Conservation (phyloP, 53 echinoderm and acorn worm genomes). For the Echinarachnius parma region DNA sequence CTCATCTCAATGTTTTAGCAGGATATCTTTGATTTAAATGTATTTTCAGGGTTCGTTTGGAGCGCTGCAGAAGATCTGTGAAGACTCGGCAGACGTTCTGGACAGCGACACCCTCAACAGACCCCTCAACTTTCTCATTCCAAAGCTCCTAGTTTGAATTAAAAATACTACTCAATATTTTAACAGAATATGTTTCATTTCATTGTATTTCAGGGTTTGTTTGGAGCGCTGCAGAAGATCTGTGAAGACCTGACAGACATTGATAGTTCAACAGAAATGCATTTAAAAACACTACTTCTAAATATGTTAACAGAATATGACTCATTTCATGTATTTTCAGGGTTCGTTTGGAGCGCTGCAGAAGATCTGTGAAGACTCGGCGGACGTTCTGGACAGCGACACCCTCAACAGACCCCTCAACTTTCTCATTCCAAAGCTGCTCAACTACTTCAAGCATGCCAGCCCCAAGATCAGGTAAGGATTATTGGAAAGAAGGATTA, state of each 20-base stretch:
- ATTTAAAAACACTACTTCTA: no score
- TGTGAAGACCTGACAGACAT: no score
- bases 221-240: no score
- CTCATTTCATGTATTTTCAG: constrained; percentile 42
- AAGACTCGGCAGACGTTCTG: constrained; percentile 92
- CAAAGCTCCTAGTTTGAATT: constrained; percentile 98
- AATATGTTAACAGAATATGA: no score
- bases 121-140: constrained; percentile 96
- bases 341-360: constrained; percentile 99
- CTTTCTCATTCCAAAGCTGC: constrained; percentile 98
- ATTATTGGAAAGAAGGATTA: no score
- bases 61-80: constrained; percentile 98
- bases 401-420: constrained; percentile 95
- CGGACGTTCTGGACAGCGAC: constrained; percentile 95
- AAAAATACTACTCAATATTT: no score
- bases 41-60: constrained; percentile 92
- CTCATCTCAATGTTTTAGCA: no score
- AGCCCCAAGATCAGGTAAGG: constrained; percentile 96
- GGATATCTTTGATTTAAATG: no score
- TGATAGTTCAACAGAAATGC: no score
- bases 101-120: constrained; percentile 96
- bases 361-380: constrained; percentile 98
- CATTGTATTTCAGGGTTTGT: no score
- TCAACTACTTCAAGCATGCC: constrained; percentile 95
- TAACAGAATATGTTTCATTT: no score